A percentile compares a stretch with the other conserved stretches of the same genome.
Evolutionary conservation across 2,888 invertebrate genomes (phyloP).

Genomic region (Drosophila kambysellisi): DNA sequence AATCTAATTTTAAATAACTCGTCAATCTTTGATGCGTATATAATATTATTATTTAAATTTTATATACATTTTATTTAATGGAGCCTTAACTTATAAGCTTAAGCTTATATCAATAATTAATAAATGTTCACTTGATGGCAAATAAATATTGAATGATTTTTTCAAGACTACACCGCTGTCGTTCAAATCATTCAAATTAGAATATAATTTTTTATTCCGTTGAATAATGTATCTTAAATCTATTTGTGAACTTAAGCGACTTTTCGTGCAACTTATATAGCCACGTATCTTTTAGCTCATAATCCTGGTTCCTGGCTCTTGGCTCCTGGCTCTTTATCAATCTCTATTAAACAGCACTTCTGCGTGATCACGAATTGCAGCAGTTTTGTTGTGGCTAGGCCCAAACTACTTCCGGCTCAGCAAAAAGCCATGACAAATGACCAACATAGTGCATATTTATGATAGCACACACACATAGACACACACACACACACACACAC

Average conservation of each 20-base stretch:
- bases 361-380: constrained; percentile 43
- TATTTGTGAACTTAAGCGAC: background rate
- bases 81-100: background rate
- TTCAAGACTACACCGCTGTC: background rate
- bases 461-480: constrained; percentile 47
- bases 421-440: constrained; percentile 72
- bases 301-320: background rate
- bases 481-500: constrained; percentile 8
- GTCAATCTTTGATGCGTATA: too few species aligned
- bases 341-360: constrained; percentile 66
- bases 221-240: background rate
- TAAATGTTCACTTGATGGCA: background rate
- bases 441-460: constrained; percentile 77
- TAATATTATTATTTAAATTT: background rate
- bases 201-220: background rate
- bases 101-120: background rate
- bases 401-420: constrained; percentile 33
- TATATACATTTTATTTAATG: background rate
- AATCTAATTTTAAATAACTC: background rate
- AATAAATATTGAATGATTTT: background rate
- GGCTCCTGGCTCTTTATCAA: constrained; percentile 57
- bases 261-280: background rate
- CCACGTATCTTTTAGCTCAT: background rate
- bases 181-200: background rate
- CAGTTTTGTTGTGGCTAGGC: constrained; percentile 41